Base-by-base conservation (phyloP, 2,888 invertebrate species). In the Chymomyza fuscimana region DNA sequence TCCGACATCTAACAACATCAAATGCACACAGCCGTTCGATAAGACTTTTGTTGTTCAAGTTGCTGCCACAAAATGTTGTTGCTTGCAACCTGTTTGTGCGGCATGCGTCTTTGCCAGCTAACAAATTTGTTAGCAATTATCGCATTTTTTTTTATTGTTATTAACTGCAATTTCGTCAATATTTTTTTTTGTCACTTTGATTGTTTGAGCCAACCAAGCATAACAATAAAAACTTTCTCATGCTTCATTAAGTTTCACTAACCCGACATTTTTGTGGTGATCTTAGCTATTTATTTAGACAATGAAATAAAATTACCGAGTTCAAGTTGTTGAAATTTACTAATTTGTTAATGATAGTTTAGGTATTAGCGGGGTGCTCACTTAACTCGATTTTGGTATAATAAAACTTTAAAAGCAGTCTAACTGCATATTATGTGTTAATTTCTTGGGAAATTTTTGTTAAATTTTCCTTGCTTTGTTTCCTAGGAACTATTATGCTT, bases 191-290 rank as follows among this genome's bases (percentile, higher is more conserved):
- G 86, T 86, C 86, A 88, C 88, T 84, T 74, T 72, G 73, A 79
- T 76, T 63, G n/a, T 68, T 61, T 51, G 65, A 32, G 71, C 60
- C 67, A 65, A 56, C 52, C 67, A 60, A 59, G 67, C 70, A 60
- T 15, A 16, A 32, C 59, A 64, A 72, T 68, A 65, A 63, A 81
- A 87, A 85, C 85, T 85, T 85, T 85, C 85, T 85, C 89, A 85
- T 80, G 86, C 88, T 85, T 87, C 86, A 87, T 85, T 85, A 85
- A 85, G 89, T 85, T 85, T 85, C 85, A 82, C 89, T 83, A 71
- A 60, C 63, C 64, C 73, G 71, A 71, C 78, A 78, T 75, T 81
- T 77, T 77, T 63, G 74, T 66, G 36, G 32, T 60, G 36, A 46
- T 36, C 52, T 70, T 74, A 68, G 67, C 63, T 72, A 75, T 72